These are phyloP conservation scores for Orientallactaga sibirica DNA, from an alignment of 2,797 vertebrate genomes.

Conservation along the genomic window DNA sequence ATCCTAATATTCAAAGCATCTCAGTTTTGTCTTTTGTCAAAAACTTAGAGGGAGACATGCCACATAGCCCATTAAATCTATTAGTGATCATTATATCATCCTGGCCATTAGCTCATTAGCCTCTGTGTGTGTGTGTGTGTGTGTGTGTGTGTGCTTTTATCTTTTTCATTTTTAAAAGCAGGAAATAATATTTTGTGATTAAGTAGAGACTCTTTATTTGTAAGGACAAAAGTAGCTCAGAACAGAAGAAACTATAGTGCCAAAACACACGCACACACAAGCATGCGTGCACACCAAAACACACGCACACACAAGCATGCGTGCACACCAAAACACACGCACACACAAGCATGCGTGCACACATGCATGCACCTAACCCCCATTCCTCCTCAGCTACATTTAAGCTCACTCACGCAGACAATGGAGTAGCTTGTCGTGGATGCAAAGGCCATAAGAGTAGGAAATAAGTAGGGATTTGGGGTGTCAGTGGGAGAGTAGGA, in stretches of 20 bases:
- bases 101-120: no score
- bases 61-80: neutral
- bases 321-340: neutral
- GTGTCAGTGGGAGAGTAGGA: slow-evolving; percentile 8
- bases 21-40: slow-evolving; percentile 19
- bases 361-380: neutral
- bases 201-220: neutral
- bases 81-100: neutral
- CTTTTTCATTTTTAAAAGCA: neutral
- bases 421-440: neutral
- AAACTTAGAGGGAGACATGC: neutral
- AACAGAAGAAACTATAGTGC: neutral
- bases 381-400: neutral
- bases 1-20: neutral
- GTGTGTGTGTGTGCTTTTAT: neutral
- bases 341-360: neutral
- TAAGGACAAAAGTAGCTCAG: slow-evolving; percentile 42
- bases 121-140: no score
- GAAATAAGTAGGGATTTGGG: slow-evolving; percentile 46
- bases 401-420: neutral
- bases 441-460: neutral
- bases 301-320: neutral
- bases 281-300: neutral
- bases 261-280: neutral
- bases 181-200: neutral